Evolutionary conservation across 2,113 vertebrate genomes (phyloP).

Genomic region (Naja naja): DNA sequence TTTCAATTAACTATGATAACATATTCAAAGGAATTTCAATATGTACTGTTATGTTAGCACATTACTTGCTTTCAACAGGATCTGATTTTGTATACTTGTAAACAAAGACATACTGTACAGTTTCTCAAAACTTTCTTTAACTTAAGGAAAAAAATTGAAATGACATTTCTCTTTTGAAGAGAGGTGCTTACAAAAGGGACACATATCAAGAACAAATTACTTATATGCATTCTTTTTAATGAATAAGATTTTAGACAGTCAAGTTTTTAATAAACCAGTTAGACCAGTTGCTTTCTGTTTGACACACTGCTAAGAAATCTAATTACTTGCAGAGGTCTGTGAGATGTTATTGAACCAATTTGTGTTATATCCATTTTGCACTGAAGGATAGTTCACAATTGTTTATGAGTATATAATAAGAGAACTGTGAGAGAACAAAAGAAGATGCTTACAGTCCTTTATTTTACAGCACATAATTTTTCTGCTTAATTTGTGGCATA

Average conservation of each 20-base stretch:
- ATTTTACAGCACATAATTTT: constrained; percentile 34
- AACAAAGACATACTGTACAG: neutral
- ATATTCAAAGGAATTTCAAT: neutral
- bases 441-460: constrained; percentile 48
- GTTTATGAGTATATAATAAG: constrained; percentile 63
- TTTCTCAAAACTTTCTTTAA: neutral
- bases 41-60: neutral
- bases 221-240: constrained; percentile 38
- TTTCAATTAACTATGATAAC: neutral
- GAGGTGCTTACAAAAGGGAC: constrained; percentile 25
- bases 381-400: constrained; percentile 62
- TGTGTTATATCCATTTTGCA: constrained; percentile 67
- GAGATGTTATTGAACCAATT: constrained; percentile 70
- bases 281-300: constrained; percentile 52
- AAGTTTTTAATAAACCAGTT: constrained; percentile 65
- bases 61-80: neutral
- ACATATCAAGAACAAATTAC: neutral
- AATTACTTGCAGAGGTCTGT: constrained; percentile 65
- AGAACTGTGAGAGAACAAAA: constrained; percentile 54
- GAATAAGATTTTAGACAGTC: constrained; percentile 51
- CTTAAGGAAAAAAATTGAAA: constrained; percentile 2
- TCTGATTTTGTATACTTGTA: neutral
- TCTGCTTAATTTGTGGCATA: constrained; percentile 53
- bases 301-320: constrained; percentile 64
- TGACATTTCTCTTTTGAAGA: constrained; percentile 20